A percentile compares a stretch with the other conserved stretches of the same genome.
phyloP scores from a whole-genome alignment of 2,113 vertebrate genomes.

The Drymodes brunneopygia region DNA sequence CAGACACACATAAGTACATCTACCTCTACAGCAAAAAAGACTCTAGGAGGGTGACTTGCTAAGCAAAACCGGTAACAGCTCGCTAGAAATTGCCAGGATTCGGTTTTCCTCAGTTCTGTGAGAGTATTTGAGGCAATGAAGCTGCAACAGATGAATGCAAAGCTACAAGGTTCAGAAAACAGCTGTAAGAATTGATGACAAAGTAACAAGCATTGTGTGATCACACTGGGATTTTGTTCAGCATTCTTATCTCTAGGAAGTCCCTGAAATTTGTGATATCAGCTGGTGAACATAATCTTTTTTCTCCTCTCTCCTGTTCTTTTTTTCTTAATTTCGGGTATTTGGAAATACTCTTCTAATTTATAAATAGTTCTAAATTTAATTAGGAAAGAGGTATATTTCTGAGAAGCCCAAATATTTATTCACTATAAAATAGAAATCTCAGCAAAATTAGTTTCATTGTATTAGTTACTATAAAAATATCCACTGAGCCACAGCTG shows the following conservation, averaged over 20 bases:
- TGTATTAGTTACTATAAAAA: background rate
- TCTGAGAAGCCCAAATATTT: background rate
- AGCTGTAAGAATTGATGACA: background rate
- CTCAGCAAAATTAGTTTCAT: background rate
- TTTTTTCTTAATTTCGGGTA: background rate
- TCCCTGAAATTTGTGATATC: background rate
- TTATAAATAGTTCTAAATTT: background rate
- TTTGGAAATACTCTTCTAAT: background rate
- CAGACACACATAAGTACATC: background rate
- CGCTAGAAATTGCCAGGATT: background rate
- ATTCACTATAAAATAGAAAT: background rate
- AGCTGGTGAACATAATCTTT: background rate
- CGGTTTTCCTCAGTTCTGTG: background rate
- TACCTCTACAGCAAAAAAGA: background rate
- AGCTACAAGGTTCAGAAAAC: background rate
- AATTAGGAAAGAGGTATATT: background rate
- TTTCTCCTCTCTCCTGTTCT: accelerated
- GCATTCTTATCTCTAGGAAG: background rate
- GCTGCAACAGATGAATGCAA: background rate
- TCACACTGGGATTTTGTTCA: background rate
- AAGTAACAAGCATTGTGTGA: background rate
- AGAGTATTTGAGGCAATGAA: background rate
- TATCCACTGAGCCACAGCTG: background rate
- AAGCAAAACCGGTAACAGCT: background rate
- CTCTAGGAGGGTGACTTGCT: background rate